Base-by-base conservation (phyloP, 2,888 invertebrate genomes). In the Oligia fasciuncula region DNA sequence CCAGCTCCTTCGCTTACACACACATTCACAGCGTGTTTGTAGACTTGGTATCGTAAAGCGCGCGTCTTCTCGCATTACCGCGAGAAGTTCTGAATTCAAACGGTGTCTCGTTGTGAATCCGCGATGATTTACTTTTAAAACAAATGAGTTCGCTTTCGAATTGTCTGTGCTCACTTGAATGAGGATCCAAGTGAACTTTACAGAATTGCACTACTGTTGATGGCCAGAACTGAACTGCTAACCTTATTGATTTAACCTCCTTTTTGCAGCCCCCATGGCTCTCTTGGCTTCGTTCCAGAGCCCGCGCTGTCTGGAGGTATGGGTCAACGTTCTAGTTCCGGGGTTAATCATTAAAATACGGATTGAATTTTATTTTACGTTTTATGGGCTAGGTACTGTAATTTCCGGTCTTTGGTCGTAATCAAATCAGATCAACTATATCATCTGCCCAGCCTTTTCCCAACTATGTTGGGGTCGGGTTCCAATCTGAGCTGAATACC, bases 251-350 rank as follows among this genome's bases (percentile, higher is more conserved):
- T 84, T 85, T 46, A 60, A 63, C 81, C 81, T 81, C 63, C 3
- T 74, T 80, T 49, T 40, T 54, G 43, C 23, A 57, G 51, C 29
- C 14, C 49, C 57, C 69, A 80, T 80, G 51, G 70, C 57, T 71
- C 54, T 80, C 29, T 85, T 84, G 84, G 84, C 84, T 63, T 4
- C 4, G 73, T 74, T 85, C 84, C 84, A 84, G 81, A 57, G 66
- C 35, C n/a, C 60, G 60, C 35, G 19, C 2, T 62, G 57, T 73
- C 46, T 35, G 46, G 51, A 54, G 14, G 49, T 40, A 8, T 1
- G 43, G 66, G 49, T 62, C 73, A 74, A 65, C 57, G 73, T 49
- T 19, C 62, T 29, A 68, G 43, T 69, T 72, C 23, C 3, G 40
- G 17, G 8, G 5, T 14, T 62, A 14, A 49, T 76, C n/a, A 76